These are phyloP conservation scores for Papilio polytes DNA, from an alignment of 1,140 invertebrate species.

Conservation along the genomic window DNA sequence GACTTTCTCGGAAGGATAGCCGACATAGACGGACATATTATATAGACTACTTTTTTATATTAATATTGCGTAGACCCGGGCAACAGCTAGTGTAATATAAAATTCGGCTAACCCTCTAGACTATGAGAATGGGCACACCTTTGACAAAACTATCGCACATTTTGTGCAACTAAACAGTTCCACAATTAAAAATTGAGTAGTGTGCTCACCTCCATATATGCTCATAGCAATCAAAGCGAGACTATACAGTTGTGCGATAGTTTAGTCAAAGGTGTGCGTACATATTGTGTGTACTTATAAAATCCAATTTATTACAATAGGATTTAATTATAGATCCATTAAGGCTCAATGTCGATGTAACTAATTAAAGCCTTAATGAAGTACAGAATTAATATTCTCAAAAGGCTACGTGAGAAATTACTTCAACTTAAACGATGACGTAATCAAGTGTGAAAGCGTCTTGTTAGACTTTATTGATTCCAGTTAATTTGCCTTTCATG, in stretches of 20 bases:
- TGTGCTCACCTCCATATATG: too few relatives aligned
- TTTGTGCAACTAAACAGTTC: too few relatives aligned
- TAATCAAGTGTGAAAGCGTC: slow-evolving; percentile 9
- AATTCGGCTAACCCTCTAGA: neutral
- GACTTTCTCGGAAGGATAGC: too few relatives aligned
- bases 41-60: too few relatives aligned
- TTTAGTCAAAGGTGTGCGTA: too few relatives aligned
- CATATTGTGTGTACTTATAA: neutral
- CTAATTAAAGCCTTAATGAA: slow-evolving; percentile 12
- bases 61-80: too few relatives aligned
- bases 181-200: neutral
- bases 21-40: too few relatives aligned
- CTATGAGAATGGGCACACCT: neutral
- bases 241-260: too few relatives aligned
- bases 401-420: slow-evolving; percentile 14
- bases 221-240: too few relatives aligned
- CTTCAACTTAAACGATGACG: slow-evolving; percentile 6
- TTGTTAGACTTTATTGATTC: slow-evolving; percentile 17
- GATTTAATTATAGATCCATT: neutral
- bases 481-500: neutral
- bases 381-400: slow-evolving; percentile 2
- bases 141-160: too few relatives aligned
- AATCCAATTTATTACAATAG: neutral
- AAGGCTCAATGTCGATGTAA: neutral
- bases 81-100: neutral